Conservation (phyloP, 92 coral and sea anemone species). For the Epizoanthus illoricatus region DNA sequence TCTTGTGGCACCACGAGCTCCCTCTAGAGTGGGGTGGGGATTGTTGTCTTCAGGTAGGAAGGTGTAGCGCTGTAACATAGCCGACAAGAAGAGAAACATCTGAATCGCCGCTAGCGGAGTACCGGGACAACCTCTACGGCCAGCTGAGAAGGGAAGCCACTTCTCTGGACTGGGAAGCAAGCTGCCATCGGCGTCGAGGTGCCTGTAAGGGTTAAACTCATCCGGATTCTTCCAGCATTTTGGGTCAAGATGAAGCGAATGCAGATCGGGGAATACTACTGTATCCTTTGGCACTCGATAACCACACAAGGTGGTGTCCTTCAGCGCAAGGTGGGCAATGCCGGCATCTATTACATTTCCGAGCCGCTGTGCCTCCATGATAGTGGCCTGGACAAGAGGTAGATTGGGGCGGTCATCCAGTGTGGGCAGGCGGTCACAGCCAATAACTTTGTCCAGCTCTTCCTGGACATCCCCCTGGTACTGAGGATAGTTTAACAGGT, state of each 20-base stretch:
- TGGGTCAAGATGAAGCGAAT: slow-evolving; percentile 5
- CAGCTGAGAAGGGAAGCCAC: slow-evolving; percentile 21
- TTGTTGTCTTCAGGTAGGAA: not conserved
- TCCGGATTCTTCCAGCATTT: not conserved
- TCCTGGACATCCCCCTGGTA: not conserved
- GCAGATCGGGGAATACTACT: not conserved
- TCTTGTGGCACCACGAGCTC: not conserved
- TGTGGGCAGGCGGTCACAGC: not conserved
- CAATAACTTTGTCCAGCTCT: not conserved
- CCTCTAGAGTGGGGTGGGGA: not conserved
- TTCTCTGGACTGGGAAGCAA: not conserved
- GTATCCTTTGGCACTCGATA: slow-evolving; percentile 2
- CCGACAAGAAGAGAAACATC: slow-evolving; percentile 6
- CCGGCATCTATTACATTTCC: not conserved
- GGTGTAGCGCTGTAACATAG: not conserved
- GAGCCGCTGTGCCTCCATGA: not conserved
- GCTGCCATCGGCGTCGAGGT: not conserved
- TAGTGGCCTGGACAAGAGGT: not conserved
- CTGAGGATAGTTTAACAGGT: not conserved
- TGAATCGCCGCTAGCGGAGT: not conserved
- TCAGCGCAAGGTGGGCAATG: not conserved
- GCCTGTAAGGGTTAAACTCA: slow-evolving; percentile 18
- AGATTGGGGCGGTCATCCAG: not conserved
- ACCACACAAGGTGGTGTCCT: not conserved
- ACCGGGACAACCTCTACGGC: slow-evolving; percentile 14